phyloP scores from a whole-genome alignment of 2,888 invertebrate species.

The Hirtodrosophila cameraria region DNA sequence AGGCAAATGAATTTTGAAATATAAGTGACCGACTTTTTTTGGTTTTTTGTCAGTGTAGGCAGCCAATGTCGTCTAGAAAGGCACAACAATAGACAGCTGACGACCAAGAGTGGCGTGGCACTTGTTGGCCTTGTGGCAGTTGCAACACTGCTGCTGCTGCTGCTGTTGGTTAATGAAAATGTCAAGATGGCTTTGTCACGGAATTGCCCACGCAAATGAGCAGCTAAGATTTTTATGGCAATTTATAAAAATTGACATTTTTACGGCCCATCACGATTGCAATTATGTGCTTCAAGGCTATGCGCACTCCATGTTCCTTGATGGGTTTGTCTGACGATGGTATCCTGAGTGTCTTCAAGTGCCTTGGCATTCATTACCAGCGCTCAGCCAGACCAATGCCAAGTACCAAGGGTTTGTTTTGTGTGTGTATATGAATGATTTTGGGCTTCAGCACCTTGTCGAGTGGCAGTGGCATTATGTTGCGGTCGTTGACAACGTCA shows the following conservation, averaged over 20 bases:
- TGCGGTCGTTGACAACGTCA: conserved; percentile 47
- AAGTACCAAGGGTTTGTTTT: neutral
- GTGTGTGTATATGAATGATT: conserved; percentile 5
- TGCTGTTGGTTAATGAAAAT: conserved; percentile 63
- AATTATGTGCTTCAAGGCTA: conserved; percentile 54
- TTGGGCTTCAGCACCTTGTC: conserved; percentile 25
- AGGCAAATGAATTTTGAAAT: too few species aligned
- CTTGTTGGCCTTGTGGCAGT: conserved; percentile 40
- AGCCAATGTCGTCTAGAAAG: neutral
- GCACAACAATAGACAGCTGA: conserved; percentile 51
- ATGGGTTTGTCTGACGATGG: too few species aligned
- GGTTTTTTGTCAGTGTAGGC: too few species aligned
- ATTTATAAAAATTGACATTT: conserved; percentile 74
- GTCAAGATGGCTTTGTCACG: conserved; percentile 59
- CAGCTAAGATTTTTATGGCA: conserved; percentile 38
- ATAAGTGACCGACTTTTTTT: too few species aligned
- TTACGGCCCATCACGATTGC: conserved; percentile 58
- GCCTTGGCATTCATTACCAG: neutral
- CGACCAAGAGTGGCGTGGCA: conserved; percentile 7
- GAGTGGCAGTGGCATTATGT: conserved; percentile 25
- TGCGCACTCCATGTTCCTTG: conserved; percentile 1
- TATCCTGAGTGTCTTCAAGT: neutral
- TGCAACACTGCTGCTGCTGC: conserved; percentile 37
- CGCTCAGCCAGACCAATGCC: neutral
- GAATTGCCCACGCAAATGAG: conserved; percentile 33